Percentiles rank a stretch among this genome's conserved stretches.
Evolutionary conservation across 2,888 invertebrate genomes (phyloP).

Genomic region (Marronus borbonicus): DNA sequence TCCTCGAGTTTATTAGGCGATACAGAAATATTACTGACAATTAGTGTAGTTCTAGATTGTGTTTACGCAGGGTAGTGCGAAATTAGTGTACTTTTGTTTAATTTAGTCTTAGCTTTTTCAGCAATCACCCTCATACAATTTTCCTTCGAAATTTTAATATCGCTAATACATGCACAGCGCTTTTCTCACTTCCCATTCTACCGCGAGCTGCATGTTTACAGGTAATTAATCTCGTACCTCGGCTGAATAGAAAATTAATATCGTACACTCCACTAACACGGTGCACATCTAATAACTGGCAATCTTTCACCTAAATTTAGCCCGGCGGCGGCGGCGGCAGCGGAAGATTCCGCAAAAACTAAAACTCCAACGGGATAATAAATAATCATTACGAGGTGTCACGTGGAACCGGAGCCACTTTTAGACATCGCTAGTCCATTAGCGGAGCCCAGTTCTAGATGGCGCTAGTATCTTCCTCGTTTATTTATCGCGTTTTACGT

Average conservation of each 20-base stretch:
- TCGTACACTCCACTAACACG: slow-evolving; percentile 18
- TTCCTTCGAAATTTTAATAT: no score
- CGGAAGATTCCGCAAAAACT: slow-evolving; percentile 33
- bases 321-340: not conserved
- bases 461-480: slow-evolving; percentile 38
- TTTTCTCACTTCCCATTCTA: no score
- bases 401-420: slow-evolving; percentile 38
- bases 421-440: slow-evolving; percentile 43
- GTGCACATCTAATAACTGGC: slow-evolving; percentile 13
- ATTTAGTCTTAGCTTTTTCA: no score
- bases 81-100: no score
- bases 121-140: no score
- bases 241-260: slow-evolving; percentile 24
- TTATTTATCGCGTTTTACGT: slow-evolving; percentile 35
- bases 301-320: slow-evolving; percentile 43
- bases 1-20: no score
- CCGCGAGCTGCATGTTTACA: not conserved
- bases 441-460: slow-evolving; percentile 23
- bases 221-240: not conserved
- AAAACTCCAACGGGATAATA: slow-evolving; percentile 38
- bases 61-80: no score
- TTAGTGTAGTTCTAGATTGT: no score
- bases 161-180: no score
- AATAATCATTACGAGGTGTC: slow-evolving; percentile 42
- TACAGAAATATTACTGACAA: no score